Evolutionary conservation across 2,888 invertebrate genomes (phyloP), one percentile per base, ranked within the genome.

Genomic region (Drosophila formosana): DNA sequence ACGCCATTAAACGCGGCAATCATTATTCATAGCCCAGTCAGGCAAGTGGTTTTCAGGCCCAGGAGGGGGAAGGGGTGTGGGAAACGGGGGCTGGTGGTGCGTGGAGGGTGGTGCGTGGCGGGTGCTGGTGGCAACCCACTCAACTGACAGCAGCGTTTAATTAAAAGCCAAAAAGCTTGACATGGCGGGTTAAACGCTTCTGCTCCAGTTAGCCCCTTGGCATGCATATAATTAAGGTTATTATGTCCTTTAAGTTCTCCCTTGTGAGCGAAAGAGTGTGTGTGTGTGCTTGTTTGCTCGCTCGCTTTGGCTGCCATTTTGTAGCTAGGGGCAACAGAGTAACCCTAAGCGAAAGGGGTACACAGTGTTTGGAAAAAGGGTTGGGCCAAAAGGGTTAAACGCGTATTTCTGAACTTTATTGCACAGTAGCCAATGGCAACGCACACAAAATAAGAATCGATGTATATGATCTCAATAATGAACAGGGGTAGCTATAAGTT

Each of bases 151-250:
- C 60, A 56, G 66, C 80, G 77, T 75, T 75, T 82, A 85, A 85
- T 82, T 80, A 82, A 75, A 80, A 67, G 80, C 66, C 66, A 80
- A 66, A 67, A 67, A 80, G 69, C 63, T 70, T 62, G 76, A 64
- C 72, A 69, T 62, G 67, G 62, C 72, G 74, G 86, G 86, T 80
- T 80, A 85, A 82, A 72, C 75, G 72, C 69, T 68, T 63, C 64
- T 53, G 65, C 64, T 67, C 62, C 62, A 63, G 52, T 58, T 62
- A 23, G 37, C 26, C 58, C 58, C 69, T 56, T 51, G 26, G 37
- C 56, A 65, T 67, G 75, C 79, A 67, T 68, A 77, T 74, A 74
- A 82, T 75, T 74, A 79, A 50, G 61, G 67, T 49, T 61, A 72
- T 72, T 72, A 72, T 41, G 34, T 64, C 41, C 60, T 60, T 56